Conservation (phyloP, 2,113 vertebrate genomes). For the Ia io region DNA sequence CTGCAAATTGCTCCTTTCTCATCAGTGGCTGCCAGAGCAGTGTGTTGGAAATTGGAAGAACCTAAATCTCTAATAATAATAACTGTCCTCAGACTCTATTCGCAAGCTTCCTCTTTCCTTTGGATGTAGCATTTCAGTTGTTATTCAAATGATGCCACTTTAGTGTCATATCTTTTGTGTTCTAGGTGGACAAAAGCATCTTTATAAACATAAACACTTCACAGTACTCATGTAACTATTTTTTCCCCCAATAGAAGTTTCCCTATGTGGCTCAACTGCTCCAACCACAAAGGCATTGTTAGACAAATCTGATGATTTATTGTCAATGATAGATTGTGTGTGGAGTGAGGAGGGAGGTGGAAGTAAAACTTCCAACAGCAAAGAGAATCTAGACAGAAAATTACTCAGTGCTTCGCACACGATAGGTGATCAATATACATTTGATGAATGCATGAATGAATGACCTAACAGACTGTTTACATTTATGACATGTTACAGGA, state of each 20-base stretch:
- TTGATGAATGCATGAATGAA: background rate
- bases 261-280: background rate
- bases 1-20: background rate
- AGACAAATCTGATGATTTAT: background rate
- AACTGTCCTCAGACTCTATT: background rate
- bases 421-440: background rate
- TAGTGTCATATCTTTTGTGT: background rate
- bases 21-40: background rate
- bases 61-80: constrained; percentile 32
- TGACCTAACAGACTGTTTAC: background rate
- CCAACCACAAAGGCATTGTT: background rate
- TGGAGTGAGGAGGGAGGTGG: too few species aligned
- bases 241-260: background rate
- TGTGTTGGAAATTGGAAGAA: background rate
- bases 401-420: background rate
- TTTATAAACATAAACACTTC: constrained; percentile 4
- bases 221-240: background rate
- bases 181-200: background rate
- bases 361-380: background rate
- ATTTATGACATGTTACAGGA: background rate
- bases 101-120: background rate
- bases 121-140: background rate
- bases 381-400: background rate
- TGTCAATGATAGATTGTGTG: background rate
- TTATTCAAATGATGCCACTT: background rate